Conservation (phyloP, 1,140 invertebrate species). For the Procambarus clarkii region DNA sequence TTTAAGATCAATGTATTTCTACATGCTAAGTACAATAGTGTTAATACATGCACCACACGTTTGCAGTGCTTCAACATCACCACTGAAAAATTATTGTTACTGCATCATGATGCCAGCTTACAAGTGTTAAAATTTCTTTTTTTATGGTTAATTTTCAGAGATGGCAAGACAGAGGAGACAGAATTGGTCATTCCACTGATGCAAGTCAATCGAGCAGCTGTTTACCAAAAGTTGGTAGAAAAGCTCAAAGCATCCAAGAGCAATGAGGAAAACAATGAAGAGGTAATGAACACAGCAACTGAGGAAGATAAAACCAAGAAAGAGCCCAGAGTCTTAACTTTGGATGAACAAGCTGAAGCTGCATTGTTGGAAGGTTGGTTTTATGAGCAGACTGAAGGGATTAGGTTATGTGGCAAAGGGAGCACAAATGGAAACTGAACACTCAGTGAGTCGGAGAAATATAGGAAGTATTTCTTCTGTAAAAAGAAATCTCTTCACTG, state of each 20-base stretch:
- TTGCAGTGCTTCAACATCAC: too few relatives aligned
- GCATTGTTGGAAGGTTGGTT: constrained; percentile 50
- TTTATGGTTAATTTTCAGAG: constrained; percentile 18
- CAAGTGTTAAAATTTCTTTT: not conserved
- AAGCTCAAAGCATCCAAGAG: not conserved
- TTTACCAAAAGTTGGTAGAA: constrained; percentile 19
- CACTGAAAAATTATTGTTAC: too few relatives aligned
- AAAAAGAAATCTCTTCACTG: too few relatives aligned
- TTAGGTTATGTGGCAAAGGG: too few relatives aligned
- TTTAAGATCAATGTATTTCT: too few relatives aligned
- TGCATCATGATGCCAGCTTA: too few relatives aligned
- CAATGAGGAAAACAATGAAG: constrained; percentile 11
- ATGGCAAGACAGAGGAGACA: constrained; percentile 3
- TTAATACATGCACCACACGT: too few relatives aligned
- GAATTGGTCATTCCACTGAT: constrained; percentile 47
- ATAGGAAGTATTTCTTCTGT: too few relatives aligned
- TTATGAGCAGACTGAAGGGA: not conserved
- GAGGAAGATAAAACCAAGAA: constrained; percentile 2
- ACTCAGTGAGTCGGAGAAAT: too few relatives aligned
- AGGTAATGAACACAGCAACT: not conserved
- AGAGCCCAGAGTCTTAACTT: constrained; percentile 24
- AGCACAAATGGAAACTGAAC: too few relatives aligned
- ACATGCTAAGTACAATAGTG: too few relatives aligned
- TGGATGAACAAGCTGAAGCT: constrained; percentile 55
- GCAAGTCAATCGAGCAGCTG: constrained; percentile 1